phyloP scores from a whole-genome alignment of 2,113 vertebrate genomes.

The Eretmochelys imbricata region DNA sequence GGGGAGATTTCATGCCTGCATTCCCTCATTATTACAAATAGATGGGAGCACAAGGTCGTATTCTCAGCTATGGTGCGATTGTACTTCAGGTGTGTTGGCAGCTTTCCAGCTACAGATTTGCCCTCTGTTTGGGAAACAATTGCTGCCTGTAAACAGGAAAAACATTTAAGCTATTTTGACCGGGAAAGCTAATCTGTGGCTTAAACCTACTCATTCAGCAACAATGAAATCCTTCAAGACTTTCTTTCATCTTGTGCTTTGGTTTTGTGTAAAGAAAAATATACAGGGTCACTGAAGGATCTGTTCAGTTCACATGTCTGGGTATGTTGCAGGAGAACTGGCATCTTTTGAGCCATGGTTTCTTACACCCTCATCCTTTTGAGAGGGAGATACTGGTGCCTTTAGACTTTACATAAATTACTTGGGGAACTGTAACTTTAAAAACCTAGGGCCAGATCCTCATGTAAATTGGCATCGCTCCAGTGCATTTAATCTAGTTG shows the following conservation, averaged over 20 bases:
- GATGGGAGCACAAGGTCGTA: accelerated
- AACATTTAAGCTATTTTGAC: neutral
- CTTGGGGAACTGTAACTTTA: neutral
- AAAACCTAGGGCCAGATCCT: neutral
- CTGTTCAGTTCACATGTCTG: neutral
- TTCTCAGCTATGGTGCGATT: neutral
- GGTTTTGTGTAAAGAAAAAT: constrained; percentile 21
- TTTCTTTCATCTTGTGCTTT: constrained; percentile 6
- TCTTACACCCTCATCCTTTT: neutral
- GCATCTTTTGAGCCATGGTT: neutral
- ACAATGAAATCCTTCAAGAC: neutral
- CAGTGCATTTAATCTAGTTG: neutral
- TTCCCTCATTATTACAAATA: neutral
- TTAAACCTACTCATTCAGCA: constrained; percentile 10
- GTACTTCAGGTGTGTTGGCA: neutral
- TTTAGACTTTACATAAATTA: neutral
- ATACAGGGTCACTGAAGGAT: neutral
- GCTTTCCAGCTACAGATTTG: neutral
- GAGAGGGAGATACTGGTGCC: neutral
- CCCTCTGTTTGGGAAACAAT: neutral
- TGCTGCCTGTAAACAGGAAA: neutral
- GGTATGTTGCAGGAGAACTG: neutral
- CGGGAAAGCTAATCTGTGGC: neutral
- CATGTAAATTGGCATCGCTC: neutral
- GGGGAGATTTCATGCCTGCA: neutral